Percentiles rank a stretch among this genome's conserved stretches.
These are phyloP conservation scores for Schizaphis graminum DNA, from an alignment of 2,888 invertebrate species.

Conservation along the genomic window DNA sequence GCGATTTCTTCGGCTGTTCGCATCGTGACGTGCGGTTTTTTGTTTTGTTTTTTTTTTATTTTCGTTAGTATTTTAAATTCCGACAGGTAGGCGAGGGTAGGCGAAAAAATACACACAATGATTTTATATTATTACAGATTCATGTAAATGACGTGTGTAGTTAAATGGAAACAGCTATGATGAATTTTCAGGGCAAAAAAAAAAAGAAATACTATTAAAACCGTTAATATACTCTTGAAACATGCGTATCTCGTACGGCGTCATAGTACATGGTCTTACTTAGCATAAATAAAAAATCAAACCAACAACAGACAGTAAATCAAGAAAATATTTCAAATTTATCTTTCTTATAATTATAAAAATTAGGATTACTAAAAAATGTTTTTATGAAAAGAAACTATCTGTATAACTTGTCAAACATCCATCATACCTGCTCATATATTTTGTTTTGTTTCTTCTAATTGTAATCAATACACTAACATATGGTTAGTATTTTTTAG, in stretches of 20 bases:
- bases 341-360: too few relatives aligned
- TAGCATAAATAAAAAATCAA: background rate
- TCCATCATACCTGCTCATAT: background rate
- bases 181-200: background rate
- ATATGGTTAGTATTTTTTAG: background rate
- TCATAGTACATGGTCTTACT: background rate
- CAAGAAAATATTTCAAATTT: background rate
- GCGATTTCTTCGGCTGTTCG: slow-evolving; percentile 24
- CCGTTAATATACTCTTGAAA: background rate
- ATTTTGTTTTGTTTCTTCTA: background rate
- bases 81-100: background rate
- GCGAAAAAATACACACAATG: background rate
- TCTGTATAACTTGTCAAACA: background rate
- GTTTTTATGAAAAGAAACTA: background rate
- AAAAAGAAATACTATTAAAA: background rate
- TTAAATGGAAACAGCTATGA: background rate
- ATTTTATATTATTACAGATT: background rate
- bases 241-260: background rate
- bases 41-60: background rate
- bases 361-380: background rate
- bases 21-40: background rate
- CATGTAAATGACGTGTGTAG: background rate
- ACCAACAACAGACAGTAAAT: background rate
- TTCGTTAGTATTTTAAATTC: background rate
- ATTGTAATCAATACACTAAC: background rate